These are phyloP conservation scores for Carassius auratus DNA, from an alignment of 2,113 vertebrate species.

Conservation along the genomic window DNA sequence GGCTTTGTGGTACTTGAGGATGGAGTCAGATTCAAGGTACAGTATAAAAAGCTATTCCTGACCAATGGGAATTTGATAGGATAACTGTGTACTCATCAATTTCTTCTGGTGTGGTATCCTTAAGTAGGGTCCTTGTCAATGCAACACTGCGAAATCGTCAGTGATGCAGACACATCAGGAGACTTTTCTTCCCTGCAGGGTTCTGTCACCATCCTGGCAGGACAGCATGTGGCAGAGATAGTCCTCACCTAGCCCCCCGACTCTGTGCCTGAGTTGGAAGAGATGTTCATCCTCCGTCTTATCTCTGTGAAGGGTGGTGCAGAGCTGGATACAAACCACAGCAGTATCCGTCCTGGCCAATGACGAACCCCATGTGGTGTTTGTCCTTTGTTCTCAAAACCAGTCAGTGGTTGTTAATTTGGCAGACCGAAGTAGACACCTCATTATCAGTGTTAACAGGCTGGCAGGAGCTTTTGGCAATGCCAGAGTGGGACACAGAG, in stretches of 20 bases:
- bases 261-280: slow-evolving; percentile 87
- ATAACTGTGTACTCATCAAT: too few relatives aligned
- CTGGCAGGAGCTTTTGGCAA: slow-evolving; percentile 86
- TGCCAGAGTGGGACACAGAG: slow-evolving; percentile 76
- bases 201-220: slow-evolving; percentile 78
- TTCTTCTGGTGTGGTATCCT: too few relatives aligned
- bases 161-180: slow-evolving; percentile 78
- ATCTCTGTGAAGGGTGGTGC: slow-evolving; percentile 87
- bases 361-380: slow-evolving; percentile 89
- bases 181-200: slow-evolving; percentile 82
- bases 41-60: background rate
- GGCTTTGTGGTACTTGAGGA: slow-evolving; percentile 91
- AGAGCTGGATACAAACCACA: slow-evolving; percentile 80
- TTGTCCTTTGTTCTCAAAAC: slow-evolving; percentile 78
- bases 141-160: slow-evolving; percentile 81
- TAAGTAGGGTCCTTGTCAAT: too few relatives aligned
- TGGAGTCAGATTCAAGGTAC: slow-evolving; percentile 89
- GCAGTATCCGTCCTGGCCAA: slow-evolving; percentile 75
- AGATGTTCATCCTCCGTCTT: slow-evolving; percentile 81
- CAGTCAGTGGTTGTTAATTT: slow-evolving; percentile 77
- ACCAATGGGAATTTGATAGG: too few relatives aligned
- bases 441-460: slow-evolving; percentile 86
- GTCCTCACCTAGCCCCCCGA: slow-evolving; percentile 85
- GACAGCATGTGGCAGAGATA: slow-evolving; percentile 80
- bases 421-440: slow-evolving; percentile 70